These are phyloP conservation scores for Holotrichia oblita DNA, from an alignment of 1,140 invertebrate species.

Conservation along the genomic window DNA sequence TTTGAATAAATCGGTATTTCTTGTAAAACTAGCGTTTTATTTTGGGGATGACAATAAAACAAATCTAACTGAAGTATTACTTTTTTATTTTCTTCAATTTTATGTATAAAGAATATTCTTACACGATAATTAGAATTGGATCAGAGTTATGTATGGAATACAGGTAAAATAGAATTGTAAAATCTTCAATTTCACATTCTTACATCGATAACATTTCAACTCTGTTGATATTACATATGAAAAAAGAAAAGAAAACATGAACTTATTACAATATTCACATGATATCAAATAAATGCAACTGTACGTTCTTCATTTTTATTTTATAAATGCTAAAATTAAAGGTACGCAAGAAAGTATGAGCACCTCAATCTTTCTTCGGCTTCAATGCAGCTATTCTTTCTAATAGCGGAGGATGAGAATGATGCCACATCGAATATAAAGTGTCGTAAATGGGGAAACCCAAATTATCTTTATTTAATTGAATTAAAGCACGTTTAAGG, in stretches of 20 bases:
- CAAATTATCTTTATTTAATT: constrained; percentile 95
- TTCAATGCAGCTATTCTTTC: constrained; percentile 77
- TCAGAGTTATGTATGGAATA: no score
- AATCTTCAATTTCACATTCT: no score
- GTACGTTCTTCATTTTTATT: not conserved
- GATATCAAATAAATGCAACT: not conserved
- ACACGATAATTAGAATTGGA: no score
- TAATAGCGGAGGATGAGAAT: constrained; percentile 95
- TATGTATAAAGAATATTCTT: no score
- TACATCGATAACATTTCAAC: no score
- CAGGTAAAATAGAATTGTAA: no score
- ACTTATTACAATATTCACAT: not conserved
- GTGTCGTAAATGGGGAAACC: constrained; percentile 92
- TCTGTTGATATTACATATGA: not conserved
- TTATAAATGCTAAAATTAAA: constrained; percentile 2
- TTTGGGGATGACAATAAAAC: no score
- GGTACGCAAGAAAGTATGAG: no score
- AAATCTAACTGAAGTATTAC: no score
- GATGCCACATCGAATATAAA: constrained; percentile 92
- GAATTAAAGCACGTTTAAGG: constrained; percentile 85
- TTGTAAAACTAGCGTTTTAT: no score
- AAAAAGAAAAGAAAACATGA: not conserved
- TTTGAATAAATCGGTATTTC: no score
- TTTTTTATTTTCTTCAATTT: no score
- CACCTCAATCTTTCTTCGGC: constrained; percentile 26